phyloP scores from a whole-genome alignment of 1,140 invertebrate species.

The Steinernema feltiae region DNA sequence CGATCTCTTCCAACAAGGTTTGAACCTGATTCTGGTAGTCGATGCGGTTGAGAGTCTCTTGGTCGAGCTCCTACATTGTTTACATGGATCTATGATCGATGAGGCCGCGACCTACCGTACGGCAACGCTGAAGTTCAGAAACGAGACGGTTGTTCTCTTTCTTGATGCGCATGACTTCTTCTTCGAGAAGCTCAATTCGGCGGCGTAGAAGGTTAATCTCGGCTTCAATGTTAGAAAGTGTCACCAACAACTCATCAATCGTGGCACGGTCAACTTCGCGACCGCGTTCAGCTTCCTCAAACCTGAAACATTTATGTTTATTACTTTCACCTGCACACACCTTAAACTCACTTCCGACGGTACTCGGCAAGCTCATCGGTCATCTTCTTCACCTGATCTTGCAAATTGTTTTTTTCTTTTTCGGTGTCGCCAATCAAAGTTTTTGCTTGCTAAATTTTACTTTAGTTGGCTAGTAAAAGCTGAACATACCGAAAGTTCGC shows the following conservation, averaged over 20 bases:
- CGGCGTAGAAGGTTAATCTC: constrained; percentile 54
- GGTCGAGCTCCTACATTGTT: constrained; percentile 41
- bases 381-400: constrained; percentile 22
- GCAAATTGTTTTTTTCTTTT: constrained; percentile 21
- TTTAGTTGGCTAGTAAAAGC: background rate
- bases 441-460: constrained; percentile 9
- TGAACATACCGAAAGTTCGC: constrained; percentile 57
- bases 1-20: constrained; percentile 55
- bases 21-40: constrained; percentile 58
- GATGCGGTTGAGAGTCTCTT: constrained; percentile 55
- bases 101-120: constrained; percentile 24
- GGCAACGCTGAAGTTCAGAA: constrained; percentile 48
- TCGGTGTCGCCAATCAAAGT: constrained; percentile 13
- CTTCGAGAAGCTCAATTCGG: constrained; percentile 51
- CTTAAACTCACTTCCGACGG: constrained; percentile 40
- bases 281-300: constrained; percentile 50
- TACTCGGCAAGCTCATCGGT: constrained; percentile 47
- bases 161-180: constrained; percentile 52
- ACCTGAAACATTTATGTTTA: constrained; percentile 22
- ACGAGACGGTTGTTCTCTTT: constrained; percentile 50
- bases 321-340: background rate
- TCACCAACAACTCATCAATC: constrained; percentile 50
- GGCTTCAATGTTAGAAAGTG: constrained; percentile 52
- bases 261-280: constrained; percentile 43
- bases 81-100: background rate